Base-by-base conservation (phyloP, 2,113 vertebrate genomes). In the Barbus barbus region DNA sequence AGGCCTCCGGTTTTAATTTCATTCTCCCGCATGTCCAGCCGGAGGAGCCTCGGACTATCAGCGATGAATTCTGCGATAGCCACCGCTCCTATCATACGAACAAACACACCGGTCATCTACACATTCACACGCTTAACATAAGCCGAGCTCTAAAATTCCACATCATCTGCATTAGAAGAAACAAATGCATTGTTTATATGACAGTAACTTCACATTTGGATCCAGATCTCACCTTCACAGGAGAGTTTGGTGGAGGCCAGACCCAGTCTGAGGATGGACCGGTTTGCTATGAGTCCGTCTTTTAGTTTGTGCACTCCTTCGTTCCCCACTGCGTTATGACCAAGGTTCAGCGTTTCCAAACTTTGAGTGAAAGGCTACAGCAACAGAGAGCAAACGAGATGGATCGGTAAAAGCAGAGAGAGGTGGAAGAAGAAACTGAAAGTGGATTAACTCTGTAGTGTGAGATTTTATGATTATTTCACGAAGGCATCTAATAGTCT, bases 1-100 rank as follows among this genome's bases (percentile, higher is more conserved):
- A 99, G 94, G 4, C 98, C 98, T 0, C 97, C 98, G 0, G 97
- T 99, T 90, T 99, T 99, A 89, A 99, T 96, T 89, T 99, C 97
- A 26, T 99, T 99, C 91, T 99, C 97, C 12, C 97, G 92, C 20
- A 99, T 94, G 87, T 99, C 97, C 69, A 99, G 89, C 13, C 98
- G 96, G 9, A 99, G 94, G 77, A 99, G 93, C 73, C 98, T 94
- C 0, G 97, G 95, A 86, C 97, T 97, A 93, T 99, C 97, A 0
- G 97, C 97, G 1, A 99, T 96, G 90, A 99, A 99, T 85, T 99
- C 97, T 0, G 97, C 97, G 89, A 99, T 96, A 0, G 97, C 97
- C 83, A 99, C 97, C 0, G 97, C 97, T 63, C 94, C 94, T 95
- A 24, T 1, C 60, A 31, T 0, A 71, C 9, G 72, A 18, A 72